These are phyloP conservation scores for Periophthalmodon schlosseri DNA, from an alignment of 2,113 vertebrate species.

Conservation along the genomic window DNA sequence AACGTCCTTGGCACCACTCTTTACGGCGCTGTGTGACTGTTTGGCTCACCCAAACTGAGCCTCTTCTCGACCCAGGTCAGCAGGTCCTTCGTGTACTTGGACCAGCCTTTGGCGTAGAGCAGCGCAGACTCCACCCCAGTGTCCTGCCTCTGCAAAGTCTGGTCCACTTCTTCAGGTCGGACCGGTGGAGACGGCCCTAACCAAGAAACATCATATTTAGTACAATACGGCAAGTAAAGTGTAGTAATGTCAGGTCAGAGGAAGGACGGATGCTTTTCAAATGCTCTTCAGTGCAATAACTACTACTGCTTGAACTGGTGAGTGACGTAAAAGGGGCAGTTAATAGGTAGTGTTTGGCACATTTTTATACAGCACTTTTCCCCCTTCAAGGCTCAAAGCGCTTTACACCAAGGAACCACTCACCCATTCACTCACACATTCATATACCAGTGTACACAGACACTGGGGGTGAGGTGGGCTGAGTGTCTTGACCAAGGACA, in stretches of 20 bases:
- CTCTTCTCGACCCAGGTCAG: slow-evolving; percentile 96
- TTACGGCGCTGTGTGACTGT: not conserved
- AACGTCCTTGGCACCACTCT: not conserved
- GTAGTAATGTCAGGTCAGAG: no score
- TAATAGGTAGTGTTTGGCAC: slow-evolving; percentile 61
- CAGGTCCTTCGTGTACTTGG: slow-evolving; percentile 96
- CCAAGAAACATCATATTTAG: slow-evolving; percentile 54
- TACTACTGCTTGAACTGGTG: not conserved
- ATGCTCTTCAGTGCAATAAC: no score
- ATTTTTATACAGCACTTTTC: no score
- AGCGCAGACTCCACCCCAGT: slow-evolving; percentile 90
- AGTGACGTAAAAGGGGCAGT: not conserved
- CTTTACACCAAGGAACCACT: no score
- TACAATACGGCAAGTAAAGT: not conserved
- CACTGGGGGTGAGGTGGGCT: no score
- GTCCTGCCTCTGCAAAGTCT: slow-evolving; percentile 84
- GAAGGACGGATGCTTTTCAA: not conserved
- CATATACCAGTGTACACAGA: no score
- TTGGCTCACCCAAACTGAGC: slow-evolving; percentile 83
- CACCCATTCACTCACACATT: no score
- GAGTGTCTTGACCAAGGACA: no score
- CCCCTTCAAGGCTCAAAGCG: no score
- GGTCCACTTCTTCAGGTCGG: slow-evolving; percentile 85
- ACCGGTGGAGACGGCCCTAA: slow-evolving; percentile 82
- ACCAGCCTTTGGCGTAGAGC: slow-evolving; percentile 95